Percentiles rank a stretch among this genome's conserved stretches.
phyloP scores from a whole-genome alignment of 2,797 vertebrate species.

The Takifugu ocellatus region DNA sequence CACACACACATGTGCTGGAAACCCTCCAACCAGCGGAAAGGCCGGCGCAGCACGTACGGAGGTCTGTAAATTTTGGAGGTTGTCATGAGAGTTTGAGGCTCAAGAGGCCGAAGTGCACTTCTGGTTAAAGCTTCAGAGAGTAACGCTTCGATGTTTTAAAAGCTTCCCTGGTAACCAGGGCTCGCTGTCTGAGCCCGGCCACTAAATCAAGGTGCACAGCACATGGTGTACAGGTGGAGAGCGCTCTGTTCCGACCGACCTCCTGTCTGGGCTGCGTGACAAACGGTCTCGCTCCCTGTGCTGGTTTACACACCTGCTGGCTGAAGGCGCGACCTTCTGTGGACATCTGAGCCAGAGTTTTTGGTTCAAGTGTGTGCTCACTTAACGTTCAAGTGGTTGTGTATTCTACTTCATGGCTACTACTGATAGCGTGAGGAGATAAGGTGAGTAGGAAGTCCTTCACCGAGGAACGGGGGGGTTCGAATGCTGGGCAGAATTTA shows the following conservation, averaged over 20 bases:
- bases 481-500: conserved; percentile 6
- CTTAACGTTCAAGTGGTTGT: conserved; percentile 70
- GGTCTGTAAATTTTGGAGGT: conserved; percentile 52
- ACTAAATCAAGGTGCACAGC: conserved; percentile 60
- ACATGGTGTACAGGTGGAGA: conserved; percentile 67
- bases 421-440: conserved; percentile 64
- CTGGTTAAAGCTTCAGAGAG: conserved; percentile 56
- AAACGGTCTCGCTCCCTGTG: conserved; percentile 31
- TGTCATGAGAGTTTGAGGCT: conserved; percentile 38
- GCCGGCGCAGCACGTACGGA: conserved; percentile 40
- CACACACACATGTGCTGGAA: conserved; percentile 15
- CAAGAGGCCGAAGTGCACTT: conserved; percentile 39
- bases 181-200: conserved; percentile 40
- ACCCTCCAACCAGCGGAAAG: conserved; percentile 44
- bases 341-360: conserved; percentile 42
- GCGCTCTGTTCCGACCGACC: conserved; percentile 23
- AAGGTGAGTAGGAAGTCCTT: conserved; percentile 23
- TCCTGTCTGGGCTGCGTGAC: conserved; percentile 27
- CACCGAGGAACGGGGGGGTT: neutral
- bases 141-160: conserved; percentile 48
- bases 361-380: conserved; percentile 68
- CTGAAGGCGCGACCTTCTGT: conserved; percentile 24
- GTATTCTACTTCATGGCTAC: conserved; percentile 48
- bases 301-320: conserved; percentile 41
- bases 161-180: conserved; percentile 46